phyloP scores from a whole-genome alignment of 1,140 invertebrate species.

The Diabrotica undecimpunctata region DNA sequence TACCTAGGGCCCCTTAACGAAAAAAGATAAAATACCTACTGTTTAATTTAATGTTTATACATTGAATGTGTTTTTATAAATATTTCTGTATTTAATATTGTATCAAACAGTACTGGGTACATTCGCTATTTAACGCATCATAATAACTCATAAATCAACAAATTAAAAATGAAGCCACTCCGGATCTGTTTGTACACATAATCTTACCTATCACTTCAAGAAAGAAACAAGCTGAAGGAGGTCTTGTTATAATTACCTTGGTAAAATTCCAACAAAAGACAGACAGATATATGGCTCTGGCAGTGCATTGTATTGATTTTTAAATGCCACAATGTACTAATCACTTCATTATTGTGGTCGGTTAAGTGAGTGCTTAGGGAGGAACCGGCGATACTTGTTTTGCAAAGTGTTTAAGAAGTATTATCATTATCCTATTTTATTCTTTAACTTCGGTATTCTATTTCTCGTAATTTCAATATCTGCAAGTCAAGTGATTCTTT shows the following conservation, averaged over 20 bases:
- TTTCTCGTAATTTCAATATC: background rate
- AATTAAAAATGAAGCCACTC: background rate
- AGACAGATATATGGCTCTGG: slow-evolving; percentile 5
- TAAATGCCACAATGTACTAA: slow-evolving; percentile 17
- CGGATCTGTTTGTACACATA: background rate
- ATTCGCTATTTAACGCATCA: no score
- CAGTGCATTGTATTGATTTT: slow-evolving; percentile 5
- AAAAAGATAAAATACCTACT: no score
- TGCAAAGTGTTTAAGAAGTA: slow-evolving; percentile 16
- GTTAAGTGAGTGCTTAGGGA: background rate
- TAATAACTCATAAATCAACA: no score
- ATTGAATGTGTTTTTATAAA: no score
- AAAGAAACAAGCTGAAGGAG: slow-evolving; percentile 8
- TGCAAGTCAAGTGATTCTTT: background rate
- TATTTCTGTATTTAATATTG: no score
- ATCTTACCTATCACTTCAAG: slow-evolving; percentile 11
- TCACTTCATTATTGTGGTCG: slow-evolving; percentile 6
- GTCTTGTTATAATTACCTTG: slow-evolving; percentile 17
- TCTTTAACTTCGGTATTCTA: background rate
- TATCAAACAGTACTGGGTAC: no score
- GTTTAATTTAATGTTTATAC: no score
- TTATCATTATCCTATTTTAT: slow-evolving; percentile 12
- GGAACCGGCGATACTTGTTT: background rate
- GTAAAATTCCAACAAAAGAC: slow-evolving; percentile 7
- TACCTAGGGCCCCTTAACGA: no score